Evolutionary conservation across 2,888 invertebrate genomes (phyloP).

Genomic region (Alsophila aescularia): DNA sequence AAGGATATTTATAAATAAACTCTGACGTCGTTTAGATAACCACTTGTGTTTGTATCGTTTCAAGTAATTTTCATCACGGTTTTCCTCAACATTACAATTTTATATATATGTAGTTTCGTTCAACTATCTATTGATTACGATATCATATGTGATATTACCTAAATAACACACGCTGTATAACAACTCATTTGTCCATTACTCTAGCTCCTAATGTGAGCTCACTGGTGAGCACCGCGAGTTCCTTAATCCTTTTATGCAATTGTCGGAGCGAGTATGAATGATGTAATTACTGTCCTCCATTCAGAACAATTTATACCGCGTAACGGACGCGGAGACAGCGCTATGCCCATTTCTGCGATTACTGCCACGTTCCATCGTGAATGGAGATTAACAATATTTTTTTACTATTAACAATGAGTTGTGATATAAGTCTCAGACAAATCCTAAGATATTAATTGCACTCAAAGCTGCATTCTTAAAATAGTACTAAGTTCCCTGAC

Average conservation of each 20-base stretch:
- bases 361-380: constrained; percentile 11
- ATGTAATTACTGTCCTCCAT: constrained; percentile 66
- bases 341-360: constrained; percentile 38
- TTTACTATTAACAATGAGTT: not conserved
- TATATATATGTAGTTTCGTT: not conserved
- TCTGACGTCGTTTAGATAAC: constrained; percentile 7
- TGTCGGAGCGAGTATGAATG: constrained; percentile 52
- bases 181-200: not conserved
- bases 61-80: not conserved
- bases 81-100: not conserved
- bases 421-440: constrained; percentile 13
- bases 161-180: no score
- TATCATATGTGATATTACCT: no score
- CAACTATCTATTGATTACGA: not conserved
- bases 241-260: constrained; percentile 52
- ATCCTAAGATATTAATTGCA: constrained; percentile 12
- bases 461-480: constrained; percentile 12
- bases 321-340: constrained; percentile 38
- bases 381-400: constrained; percentile 6
- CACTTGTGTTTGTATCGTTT: not conserved
- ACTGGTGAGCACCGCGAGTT: constrained; percentile 13
- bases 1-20: constrained; percentile 15
- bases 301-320: constrained; percentile 60
- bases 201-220: not conserved
- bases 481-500: constrained; percentile 17